These are phyloP conservation scores for Athrips mouffetella DNA, from an alignment of 2,888 invertebrate genomes.

Conservation along the genomic window DNA sequence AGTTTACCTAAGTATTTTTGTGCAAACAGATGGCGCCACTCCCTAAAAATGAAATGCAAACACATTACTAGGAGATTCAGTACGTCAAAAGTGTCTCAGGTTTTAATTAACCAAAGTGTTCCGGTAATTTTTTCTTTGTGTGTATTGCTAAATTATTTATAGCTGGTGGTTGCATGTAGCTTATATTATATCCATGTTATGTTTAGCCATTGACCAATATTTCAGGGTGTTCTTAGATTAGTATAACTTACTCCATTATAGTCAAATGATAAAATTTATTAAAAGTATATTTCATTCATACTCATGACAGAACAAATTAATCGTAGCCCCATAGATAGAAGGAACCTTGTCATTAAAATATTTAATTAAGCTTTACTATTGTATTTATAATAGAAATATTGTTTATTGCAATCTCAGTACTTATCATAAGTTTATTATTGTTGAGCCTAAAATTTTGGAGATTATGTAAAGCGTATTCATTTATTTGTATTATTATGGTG, in stretches of 20 bases:
- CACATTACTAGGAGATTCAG: too few species aligned
- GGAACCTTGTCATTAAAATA: too few species aligned
- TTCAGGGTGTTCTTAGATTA: conserved; percentile 42
- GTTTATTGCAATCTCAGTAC: too few species aligned
- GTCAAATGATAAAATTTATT: neutral
- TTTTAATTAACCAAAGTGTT: too few species aligned
- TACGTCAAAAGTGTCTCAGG: too few species aligned
- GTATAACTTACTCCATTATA: conserved; percentile 15
- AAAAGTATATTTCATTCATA: neutral
- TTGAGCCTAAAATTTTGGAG: conserved; percentile 6
- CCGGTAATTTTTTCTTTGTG: too few species aligned
- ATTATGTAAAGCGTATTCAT: neutral
- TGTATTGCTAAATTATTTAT: too few species aligned
- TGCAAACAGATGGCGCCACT: too few species aligned
- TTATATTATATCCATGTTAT: conserved; percentile 15
- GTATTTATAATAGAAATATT: neutral
- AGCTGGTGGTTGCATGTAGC: conserved; percentile 3
- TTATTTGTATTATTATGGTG: conserved; percentile 28
- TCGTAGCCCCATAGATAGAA: too few species aligned
- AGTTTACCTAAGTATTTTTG: too few species aligned
- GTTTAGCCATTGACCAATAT: conserved; percentile 41
- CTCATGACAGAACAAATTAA: neutral
- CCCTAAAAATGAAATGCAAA: too few species aligned
- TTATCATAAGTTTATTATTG: neutral
- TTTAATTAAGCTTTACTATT: neutral